Base-by-base conservation (phyloP, 2,888 invertebrate species). In the Sipha maydis region DNA sequence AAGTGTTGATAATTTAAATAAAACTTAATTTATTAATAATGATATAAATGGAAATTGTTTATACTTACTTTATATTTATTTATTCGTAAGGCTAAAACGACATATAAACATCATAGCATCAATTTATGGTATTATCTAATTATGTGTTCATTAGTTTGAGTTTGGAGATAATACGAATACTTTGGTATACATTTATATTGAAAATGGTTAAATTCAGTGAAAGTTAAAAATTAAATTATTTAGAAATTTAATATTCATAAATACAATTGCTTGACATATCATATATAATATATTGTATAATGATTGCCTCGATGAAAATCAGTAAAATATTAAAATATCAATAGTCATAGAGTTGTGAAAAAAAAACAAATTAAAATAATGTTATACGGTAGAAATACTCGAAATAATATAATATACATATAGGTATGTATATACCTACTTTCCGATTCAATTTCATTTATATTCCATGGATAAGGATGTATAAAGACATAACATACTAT, bases 341-440 rank as follows among this genome's bases (percentile, higher is more conserved):
- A 61, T 25, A 19, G 17, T n/a, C 19, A 14, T 17, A 28, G 28
- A 48, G 48, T 8, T 19, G 48, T 28, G 9, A 77, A 48, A 48
- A 77, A 77, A 48, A 77, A 9, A 41, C 3, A 48, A 21, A 77
- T 77, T 48, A 48, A 77, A 77, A 77, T 48, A 77, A 28, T 48
- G 4, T 11, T 19, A n/a, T 77, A 28, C 28, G 7, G 28, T 48
- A 8, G 48, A 48, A 77, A 48, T 28, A 77, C 4, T 28, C 19
- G 4, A 7, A 19, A 41, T 3, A 28, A 48, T 77, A 48, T 21
- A 56, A 56, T 21, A 19, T 19, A 25, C 19, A 28, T n/a, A n/a
- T n/a, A n/a, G n/a, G n/a, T n/a, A n/a, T n/a, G n/a, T n/a, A n/a
- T n/a, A n/a, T n/a, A n/a, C n/a, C n/a, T n/a, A n/a, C 17, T 77